phyloP scores from a whole-genome alignment of 2,113 vertebrate genomes.

The Gobiocypris rarus region DNA sequence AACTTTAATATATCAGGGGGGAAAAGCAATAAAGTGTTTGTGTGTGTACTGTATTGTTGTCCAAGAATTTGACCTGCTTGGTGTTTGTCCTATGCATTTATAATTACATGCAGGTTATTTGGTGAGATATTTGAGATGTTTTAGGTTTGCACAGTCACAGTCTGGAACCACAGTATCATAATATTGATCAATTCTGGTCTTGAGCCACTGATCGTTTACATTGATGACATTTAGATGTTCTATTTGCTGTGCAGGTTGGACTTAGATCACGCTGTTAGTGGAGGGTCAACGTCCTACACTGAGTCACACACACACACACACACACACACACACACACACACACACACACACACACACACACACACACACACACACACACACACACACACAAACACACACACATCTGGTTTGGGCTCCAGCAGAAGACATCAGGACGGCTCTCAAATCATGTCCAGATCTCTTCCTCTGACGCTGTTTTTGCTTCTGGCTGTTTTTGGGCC shows the following conservation, averaged over 20 bases:
- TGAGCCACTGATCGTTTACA: not conserved
- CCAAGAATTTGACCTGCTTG: too few species aligned
- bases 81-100: too few species aligned
- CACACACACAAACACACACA: not conserved
- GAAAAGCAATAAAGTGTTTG: not conserved
- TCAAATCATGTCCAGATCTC: conserved; percentile 16
- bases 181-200: too few species aligned
- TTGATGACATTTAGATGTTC: not conserved
- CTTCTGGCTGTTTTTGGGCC: conserved; percentile 1
- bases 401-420: not conserved
- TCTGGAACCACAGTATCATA: too few species aligned
- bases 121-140: not conserved
- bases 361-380: not conserved
- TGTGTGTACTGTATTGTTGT: too few species aligned
- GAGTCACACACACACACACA: not conserved
- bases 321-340: not conserved
- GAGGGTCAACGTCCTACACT: too few species aligned
- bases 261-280: not conserved
- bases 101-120: not conserved
- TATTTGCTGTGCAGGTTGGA: not conserved
- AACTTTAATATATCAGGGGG: too few species aligned
- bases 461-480: not conserved
- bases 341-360: not conserved
- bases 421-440: not conserved
- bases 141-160: too few species aligned